Percentiles rank a stretch among this genome's conserved stretches.
These are phyloP conservation scores for Fabriciana adippe DNA, from an alignment of 2,888 invertebrate species.

Conservation along the genomic window DNA sequence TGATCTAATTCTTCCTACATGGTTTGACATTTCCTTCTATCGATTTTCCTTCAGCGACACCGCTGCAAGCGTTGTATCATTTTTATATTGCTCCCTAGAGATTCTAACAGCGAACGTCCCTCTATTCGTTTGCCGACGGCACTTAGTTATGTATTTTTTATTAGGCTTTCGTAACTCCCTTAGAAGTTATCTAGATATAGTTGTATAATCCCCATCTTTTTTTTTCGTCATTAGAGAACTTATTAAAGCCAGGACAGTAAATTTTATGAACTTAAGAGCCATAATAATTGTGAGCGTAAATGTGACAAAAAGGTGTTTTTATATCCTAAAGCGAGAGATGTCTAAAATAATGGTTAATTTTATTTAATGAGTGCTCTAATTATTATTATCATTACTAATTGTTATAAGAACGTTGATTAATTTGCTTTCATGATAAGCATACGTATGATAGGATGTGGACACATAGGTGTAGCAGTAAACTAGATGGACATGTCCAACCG, in stretches of 20 bases:
- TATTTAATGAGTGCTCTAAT: background rate
- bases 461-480: conserved; percentile 44
- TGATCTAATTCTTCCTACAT: conserved; percentile 45
- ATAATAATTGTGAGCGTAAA: conserved; percentile 36
- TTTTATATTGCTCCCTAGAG: conserved; percentile 66
- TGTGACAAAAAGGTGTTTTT: conserved; percentile 21
- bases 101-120: conserved; percentile 55
- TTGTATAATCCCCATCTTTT: conserved; percentile 39
- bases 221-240: conserved; percentile 39
- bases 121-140: conserved; percentile 56
- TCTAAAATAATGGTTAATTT: background rate
- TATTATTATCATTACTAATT: background rate
- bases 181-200: conserved; percentile 50
- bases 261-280: conserved; percentile 37
- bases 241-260: conserved; percentile 38
- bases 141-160: conserved; percentile 66
- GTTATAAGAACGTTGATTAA: conserved; percentile 12
- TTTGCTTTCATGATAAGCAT: conserved; percentile 4
- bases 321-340: background rate
- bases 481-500: conserved; percentile 61
- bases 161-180: conserved; percentile 57
- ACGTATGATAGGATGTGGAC: conserved; percentile 38
- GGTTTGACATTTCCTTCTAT: conserved; percentile 65
- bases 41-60: conserved; percentile 60
- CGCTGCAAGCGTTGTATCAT: conserved; percentile 64